A percentile compares a stretch with the other conserved stretches of the same genome.
Evolutionary conservation across 2,888 invertebrate genomes (phyloP).

Genomic region (Xanthorhoe spadicearia): DNA sequence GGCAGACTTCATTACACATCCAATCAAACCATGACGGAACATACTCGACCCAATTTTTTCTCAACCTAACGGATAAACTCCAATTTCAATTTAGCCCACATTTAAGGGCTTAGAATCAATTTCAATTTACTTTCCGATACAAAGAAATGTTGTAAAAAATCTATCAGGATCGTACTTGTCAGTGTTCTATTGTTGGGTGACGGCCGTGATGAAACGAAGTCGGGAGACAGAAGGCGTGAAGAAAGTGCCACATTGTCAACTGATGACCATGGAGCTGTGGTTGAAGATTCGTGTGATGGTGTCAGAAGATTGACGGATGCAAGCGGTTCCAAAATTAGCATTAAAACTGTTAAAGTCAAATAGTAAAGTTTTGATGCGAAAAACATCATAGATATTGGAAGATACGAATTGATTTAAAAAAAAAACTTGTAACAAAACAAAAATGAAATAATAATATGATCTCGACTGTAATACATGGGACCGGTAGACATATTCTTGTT

Average conservation of each 20-base stretch:
- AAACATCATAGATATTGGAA: no score
- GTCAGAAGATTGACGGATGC: constrained; percentile 49
- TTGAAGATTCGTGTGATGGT: constrained; percentile 53
- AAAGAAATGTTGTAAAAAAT: constrained; percentile 74
- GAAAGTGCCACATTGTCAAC: constrained; percentile 70
- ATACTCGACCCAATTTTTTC: constrained; percentile 53
- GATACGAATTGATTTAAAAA: no score
- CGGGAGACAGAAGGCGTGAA: constrained; percentile 72
- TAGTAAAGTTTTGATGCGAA: no score
- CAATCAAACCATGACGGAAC: constrained; percentile 46
- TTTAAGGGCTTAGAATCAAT: constrained; percentile 68
- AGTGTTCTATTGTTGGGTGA: constrained; percentile 71
- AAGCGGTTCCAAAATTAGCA: constrained; percentile 58
- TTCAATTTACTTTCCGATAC: constrained; percentile 72
- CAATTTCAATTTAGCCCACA: constrained; percentile 61
- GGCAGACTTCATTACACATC: constrained; percentile 33
- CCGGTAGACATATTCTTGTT: no score
- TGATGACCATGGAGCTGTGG: constrained; percentile 67
- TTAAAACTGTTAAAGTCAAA: not conserved
- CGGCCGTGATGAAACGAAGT: constrained; percentile 72
- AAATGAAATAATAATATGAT: no score
- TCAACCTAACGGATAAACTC: constrained; percentile 48
- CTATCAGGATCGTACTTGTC: constrained; percentile 80
- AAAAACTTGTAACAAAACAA: no score
- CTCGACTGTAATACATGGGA: no score